These are phyloP conservation scores for Epinotia bilunana DNA, from an alignment of 2,888 invertebrate species.

Conservation along the genomic window DNA sequence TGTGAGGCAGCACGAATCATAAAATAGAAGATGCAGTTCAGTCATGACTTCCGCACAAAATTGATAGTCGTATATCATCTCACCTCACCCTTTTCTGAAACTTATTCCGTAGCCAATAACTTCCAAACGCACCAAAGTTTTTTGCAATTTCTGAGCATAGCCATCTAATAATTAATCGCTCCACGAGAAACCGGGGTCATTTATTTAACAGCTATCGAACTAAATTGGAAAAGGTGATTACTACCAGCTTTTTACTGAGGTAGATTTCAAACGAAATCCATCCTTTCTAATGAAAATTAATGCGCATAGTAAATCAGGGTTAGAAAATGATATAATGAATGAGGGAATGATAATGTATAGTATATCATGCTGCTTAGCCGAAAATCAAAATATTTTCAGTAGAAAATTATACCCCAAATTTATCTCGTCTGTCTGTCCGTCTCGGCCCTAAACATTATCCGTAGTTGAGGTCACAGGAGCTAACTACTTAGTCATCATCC, in stretches of 20 bases:
- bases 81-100: conserved; percentile 1
- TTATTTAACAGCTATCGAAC: conserved; percentile 43
- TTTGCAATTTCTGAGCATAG: conserved; percentile 25
- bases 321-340: too few species aligned
- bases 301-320: background rate
- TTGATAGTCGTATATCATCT: background rate
- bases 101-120: conserved; percentile 17
- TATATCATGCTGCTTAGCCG: background rate
- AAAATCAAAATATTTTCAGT: background rate
- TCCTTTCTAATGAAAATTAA: conserved; percentile 25
- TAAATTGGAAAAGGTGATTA: conserved; percentile 41
- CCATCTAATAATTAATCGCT: conserved; percentile 34
- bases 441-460: too few species aligned
- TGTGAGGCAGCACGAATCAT: background rate
- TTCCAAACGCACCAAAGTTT: conserved; percentile 22
- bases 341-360: background rate
- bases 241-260: conserved; percentile 30
- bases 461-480: too few species aligned
- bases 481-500: too few species aligned
- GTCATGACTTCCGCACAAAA: background rate
- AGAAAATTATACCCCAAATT: background rate
- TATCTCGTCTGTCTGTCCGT: background rate
- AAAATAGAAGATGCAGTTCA: background rate
- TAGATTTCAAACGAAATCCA: conserved; percentile 13
- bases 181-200: conserved; percentile 29